Base-by-base conservation (phyloP, 1,140 invertebrate species). In the Lethocerus indicus region DNA sequence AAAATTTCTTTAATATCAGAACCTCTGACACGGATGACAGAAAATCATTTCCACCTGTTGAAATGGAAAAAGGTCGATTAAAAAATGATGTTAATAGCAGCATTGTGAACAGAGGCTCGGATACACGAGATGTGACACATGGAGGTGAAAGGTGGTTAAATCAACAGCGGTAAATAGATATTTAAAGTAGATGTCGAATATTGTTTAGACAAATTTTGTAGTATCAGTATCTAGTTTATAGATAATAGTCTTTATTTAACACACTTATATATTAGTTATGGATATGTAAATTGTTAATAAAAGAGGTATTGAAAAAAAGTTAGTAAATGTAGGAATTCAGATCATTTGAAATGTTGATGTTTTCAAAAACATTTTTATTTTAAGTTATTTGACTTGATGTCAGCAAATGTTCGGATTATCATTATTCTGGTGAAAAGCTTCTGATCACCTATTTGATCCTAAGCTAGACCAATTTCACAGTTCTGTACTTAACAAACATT, bases 71-170 rank as follows among this genome's bases (percentile, higher is more conserved):
- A n/a, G n/a, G n/a, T n/a, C n/a, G 29, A 12, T 16, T 12, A 32
- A 20, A 40, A 12, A 40, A 7, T 12, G 7, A 40, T 7, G 13
- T n/a, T 40, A 9, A 6, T 40, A 40, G 7, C 6, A 18, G 21
- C 7, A 9, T 40, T 40, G 6, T 12, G 6, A 40, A 40, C 21
- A 18, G 37, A 40, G 6, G 21, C 7, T 40, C 21, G 6, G 14
- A 18, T 40, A 9, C 7, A 9, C 7, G 7, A 40, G 6, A 9
- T 40, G 21, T 40, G 6, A 18, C 21, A 6, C 20, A 28, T 16
- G 37, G 20, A 5, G 40, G 40, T 39, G 51, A 56, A 2, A 44
- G 44, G 16, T 37, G 36, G 43, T 41, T 32, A 41, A 36, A 50
- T 20, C 37, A 53, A 14, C 26, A 49, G 32, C n/a, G 46, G 42